A percentile compares a stretch with the other conserved stretches of the same genome.
Conservation (phyloP, 2,888 invertebrate species). For the Nephrotoma appendiculata region DNA sequence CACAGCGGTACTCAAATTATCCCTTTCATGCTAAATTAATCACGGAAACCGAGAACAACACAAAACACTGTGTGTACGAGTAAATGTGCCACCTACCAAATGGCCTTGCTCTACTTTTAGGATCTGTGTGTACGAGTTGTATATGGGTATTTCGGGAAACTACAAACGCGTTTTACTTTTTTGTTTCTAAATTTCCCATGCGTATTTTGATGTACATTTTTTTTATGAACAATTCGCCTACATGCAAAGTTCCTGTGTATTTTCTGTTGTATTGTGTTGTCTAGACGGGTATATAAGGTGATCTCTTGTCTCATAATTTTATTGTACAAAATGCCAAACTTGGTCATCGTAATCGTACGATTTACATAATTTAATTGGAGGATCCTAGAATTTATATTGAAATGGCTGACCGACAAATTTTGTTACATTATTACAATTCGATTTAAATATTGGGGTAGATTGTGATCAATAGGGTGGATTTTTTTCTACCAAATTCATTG, state of each 20-base stretch:
- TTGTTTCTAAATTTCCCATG: not conserved
- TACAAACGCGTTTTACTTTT: not conserved
- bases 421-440: too few species aligned
- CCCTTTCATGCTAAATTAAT: not conserved
- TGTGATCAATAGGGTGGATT: too few species aligned
- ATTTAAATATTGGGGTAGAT: too few species aligned
- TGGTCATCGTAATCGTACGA: too few species aligned
- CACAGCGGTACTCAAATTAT: not conserved
- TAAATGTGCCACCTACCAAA: not conserved
- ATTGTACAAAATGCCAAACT: too few species aligned
- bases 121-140: not conserved
- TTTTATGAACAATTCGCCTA: not conserved
- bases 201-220: not conserved
- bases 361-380: too few species aligned
- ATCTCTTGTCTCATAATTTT: not conserved
- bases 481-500: too few species aligned
- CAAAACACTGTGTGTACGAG: not conserved
- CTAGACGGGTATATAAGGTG: not conserved
- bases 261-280: not conserved
- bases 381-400: too few species aligned
- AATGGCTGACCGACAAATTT: too few species aligned
- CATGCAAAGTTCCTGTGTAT: not conserved
- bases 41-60: not conserved
- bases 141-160: not conserved
- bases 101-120: not conserved